Percentiles rank a stretch among this genome's conserved stretches.
phyloP scores from a whole-genome alignment of 64 coral and sea anemone genomes.

The Pocillopora verrucosa region DNA sequence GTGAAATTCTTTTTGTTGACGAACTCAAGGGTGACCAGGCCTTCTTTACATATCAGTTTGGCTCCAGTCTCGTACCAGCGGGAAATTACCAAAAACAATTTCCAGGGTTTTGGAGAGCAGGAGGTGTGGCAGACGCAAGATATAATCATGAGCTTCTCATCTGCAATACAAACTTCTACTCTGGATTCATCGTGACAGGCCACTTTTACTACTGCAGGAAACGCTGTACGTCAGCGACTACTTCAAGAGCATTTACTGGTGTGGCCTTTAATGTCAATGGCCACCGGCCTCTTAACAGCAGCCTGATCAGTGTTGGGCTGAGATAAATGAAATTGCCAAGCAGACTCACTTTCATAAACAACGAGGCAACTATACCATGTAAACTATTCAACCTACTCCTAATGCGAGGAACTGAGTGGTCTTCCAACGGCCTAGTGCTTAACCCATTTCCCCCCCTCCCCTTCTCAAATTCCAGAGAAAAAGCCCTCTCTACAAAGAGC shows the following conservation, averaged over 20 bases:
- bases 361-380: too few relatives aligned
- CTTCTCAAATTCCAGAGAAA: too few relatives aligned
- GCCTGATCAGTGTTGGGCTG: slow-evolving; percentile 44
- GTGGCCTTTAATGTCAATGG: slow-evolving; percentile 42
- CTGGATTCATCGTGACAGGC: slow-evolving; percentile 9
- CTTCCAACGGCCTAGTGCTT: too few relatives aligned
- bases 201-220: slow-evolving; percentile 1
- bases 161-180: slow-evolving; percentile 9
- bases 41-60: neutral
- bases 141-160: slow-evolving; percentile 46
- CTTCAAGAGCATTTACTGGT: neutral
- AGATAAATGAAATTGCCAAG: neutral
- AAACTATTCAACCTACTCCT: too few relatives aligned
- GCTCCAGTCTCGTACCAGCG: neutral
- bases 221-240: neutral
- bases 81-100: slow-evolving; percentile 10
- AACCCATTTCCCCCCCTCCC: too few relatives aligned
- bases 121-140: neutral
- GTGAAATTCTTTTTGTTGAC: slow-evolving; percentile 25
- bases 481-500: too few relatives aligned
- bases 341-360: too few relatives aligned
- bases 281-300: neutral
- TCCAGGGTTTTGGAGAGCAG: neutral
- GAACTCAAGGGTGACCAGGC: neutral
- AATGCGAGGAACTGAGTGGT: too few relatives aligned